A percentile compares a stretch with the other conserved stretches of the same genome.
phyloP scores from a whole-genome alignment of 2,797 vertebrate genomes.

The Hydrolagus colliei region DNA sequence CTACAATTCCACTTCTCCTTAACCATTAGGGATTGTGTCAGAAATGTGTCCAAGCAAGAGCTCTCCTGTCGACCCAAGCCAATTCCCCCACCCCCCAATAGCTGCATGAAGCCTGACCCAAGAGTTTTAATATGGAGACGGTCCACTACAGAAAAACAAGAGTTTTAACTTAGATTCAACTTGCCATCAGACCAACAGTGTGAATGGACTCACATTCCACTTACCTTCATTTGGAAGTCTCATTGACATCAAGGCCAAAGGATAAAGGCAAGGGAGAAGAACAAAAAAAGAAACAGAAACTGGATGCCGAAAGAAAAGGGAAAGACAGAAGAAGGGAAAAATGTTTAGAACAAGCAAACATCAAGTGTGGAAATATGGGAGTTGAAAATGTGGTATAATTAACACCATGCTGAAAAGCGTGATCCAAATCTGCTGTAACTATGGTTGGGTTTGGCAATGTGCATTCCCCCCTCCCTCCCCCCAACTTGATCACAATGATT shows the following conservation, averaged over 20 bases:
- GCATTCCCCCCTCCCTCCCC: too few relatives aligned
- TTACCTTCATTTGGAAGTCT: constrained; percentile 82
- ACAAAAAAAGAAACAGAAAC: constrained; percentile 99
- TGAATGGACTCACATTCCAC: constrained; percentile 39
- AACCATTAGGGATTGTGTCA: too few relatives aligned
- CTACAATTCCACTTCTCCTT: not conserved
- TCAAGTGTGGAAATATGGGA: not conserved
- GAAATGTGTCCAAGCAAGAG: not conserved
- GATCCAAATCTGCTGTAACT: too few relatives aligned
- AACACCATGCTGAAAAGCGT: too few relatives aligned
- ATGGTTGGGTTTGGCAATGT: too few relatives aligned
- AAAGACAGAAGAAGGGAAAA: constrained; percentile 34
- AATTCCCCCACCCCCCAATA: too few relatives aligned
- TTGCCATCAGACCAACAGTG: not conserved
- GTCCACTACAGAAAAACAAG: not conserved
- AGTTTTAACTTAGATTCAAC: not conserved
- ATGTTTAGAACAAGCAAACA: constrained; percentile 29
- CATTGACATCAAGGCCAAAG: constrained; percentile 98
- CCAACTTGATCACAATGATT: too few relatives aligned
- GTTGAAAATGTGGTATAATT: not conserved
- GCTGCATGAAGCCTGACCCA: too few relatives aligned
- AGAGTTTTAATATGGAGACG: not conserved
- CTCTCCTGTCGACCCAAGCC: not conserved
- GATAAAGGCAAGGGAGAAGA: constrained; percentile 99
- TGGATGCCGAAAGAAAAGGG: constrained; percentile 64